Conservation (phyloP, 2,113 vertebrate genomes). For the Felis catus region DNA sequence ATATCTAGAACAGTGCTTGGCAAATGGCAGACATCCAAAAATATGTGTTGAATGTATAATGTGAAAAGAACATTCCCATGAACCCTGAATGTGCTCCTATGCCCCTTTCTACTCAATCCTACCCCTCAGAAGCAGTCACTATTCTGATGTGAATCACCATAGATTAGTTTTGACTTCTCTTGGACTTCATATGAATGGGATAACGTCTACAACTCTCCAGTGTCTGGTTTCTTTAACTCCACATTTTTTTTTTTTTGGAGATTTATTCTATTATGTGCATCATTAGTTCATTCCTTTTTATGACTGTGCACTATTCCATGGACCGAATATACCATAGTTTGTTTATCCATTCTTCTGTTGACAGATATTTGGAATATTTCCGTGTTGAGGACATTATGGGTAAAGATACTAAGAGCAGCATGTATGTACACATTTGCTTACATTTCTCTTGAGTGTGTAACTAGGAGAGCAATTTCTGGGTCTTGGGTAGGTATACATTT, state of each 20-base stretch:
- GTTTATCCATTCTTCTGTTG: background rate
- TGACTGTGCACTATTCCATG: too few species aligned
- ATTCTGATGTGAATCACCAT: background rate
- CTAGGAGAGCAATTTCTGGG: constrained; percentile 12
- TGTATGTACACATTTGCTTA: background rate
- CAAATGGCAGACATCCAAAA: background rate
- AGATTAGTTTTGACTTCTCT: background rate
- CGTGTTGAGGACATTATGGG: background rate
- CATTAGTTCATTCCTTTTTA: background rate
- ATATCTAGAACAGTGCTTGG: background rate
- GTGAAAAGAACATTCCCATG: background rate
- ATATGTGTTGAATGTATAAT: too few species aligned
- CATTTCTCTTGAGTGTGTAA: background rate
- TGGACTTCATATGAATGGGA: background rate
- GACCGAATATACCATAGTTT: background rate
- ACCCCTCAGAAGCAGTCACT: background rate
- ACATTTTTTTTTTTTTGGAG: background rate
- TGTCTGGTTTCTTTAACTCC: background rate
- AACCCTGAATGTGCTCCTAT: background rate
- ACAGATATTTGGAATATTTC: background rate
- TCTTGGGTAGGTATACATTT: background rate
- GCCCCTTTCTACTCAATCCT: background rate
- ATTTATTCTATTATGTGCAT: background rate
- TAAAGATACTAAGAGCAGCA: background rate
- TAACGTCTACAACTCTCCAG: background rate